Evolutionary conservation across 1,140 invertebrate genomes (phyloP), one percentile per base, ranked within the genome.

Genomic region (Solenopsis fugax): DNA sequence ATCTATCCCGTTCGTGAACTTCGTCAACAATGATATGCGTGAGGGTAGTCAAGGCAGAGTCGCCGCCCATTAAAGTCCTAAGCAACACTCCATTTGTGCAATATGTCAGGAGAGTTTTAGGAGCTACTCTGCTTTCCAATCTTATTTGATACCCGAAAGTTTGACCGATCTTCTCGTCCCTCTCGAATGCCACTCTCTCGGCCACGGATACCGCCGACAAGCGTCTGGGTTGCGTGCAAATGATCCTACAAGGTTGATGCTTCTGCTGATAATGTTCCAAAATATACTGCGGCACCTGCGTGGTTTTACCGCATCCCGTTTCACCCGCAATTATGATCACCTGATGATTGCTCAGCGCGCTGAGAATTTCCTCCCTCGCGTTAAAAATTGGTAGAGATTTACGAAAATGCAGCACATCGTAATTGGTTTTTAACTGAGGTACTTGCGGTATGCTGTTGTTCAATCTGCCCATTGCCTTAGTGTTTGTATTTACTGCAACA

Each of bases 71-170:
- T 41, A 99, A 95, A 4, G 98, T 98, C 65, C 98, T 95, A 24
- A 99, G 95, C 52, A 99, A 95, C 21, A 99, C 98, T 2, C 98
- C 98, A 94, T 97, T 98, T 16, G 98, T 99, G 92, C 98, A 99
- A 94, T 98, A 99, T 0, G 97, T 98, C 62, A 99, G 95, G 9
- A 98, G 95, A 0, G 98, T 98, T 92, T 97, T 97, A 0, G 97
- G 96, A 62, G 97, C 98, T 10, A 97, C 96, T 91, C 98, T 96
- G 13, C 97, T 97, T 93, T 99, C 98, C 77, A 99, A 94, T 62
- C 98, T 96, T 89, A 99, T 99, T 94, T 99, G 98, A 95, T 99
- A 99, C 12, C 99, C 99, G 29, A 99, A 97, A 0, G 97, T 98
- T 88, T 97, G 96, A 0, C 99, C 99, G 73, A 99, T 95, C 88